phyloP scores from a whole-genome alignment of 2,888 invertebrate genomes.

The Lottia gigantea region DNA sequence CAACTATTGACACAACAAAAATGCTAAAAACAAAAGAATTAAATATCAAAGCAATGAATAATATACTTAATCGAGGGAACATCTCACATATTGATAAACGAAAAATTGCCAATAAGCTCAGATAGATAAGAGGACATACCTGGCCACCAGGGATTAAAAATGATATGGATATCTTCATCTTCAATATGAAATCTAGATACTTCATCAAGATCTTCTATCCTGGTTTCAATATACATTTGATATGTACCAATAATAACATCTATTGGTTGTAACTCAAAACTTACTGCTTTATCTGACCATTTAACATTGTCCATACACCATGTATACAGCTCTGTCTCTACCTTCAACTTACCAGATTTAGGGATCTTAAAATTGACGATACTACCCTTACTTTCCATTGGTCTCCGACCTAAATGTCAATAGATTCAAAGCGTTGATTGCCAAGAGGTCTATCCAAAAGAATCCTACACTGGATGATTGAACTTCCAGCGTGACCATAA shows the following conservation, averaged over 20 bases:
- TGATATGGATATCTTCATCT: conserved; percentile 77
- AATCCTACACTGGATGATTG: too few relatives aligned
- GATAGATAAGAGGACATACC: conserved; percentile 70
- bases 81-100: too few relatives aligned
- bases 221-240: conserved; percentile 48
- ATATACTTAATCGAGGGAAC: too few relatives aligned
- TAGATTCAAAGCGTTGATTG: background rate
- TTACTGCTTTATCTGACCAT: conserved; percentile 24
- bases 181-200: conserved; percentile 36
- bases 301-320: conserved; percentile 15
- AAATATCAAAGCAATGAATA: too few relatives aligned
- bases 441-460: too few relatives aligned
- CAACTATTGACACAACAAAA: too few relatives aligned
- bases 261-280: conserved; percentile 34
- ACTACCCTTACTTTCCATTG: conserved; percentile 11
- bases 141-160: conserved; percentile 92
- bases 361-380: conserved; percentile 18
- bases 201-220: conserved; percentile 30
- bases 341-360: background rate
- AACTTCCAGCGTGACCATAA: too few relatives aligned
- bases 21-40: too few relatives aligned
- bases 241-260: conserved; percentile 55
- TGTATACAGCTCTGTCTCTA: conserved; percentile 8
- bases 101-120: too few relatives aligned
- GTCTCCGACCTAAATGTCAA: background rate